Percentiles rank a stretch among this genome's conserved stretches.
These are phyloP conservation scores for Helicoverpa armigera DNA, from an alignment of 1,140 invertebrate genomes.

Conservation along the genomic window DNA sequence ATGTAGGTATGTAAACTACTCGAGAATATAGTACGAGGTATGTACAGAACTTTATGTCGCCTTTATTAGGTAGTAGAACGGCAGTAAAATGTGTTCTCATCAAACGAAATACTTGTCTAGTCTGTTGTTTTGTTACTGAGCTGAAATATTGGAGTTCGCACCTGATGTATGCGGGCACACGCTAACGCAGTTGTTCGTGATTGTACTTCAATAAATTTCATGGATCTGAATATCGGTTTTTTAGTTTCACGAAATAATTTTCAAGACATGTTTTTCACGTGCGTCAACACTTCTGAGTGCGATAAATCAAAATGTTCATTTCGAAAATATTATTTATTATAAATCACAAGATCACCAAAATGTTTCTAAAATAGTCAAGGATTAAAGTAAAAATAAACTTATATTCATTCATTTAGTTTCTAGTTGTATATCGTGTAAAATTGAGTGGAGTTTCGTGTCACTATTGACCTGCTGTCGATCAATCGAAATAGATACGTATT, in stretches of 20 bases:
- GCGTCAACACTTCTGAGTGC: slow-evolving; percentile 10
- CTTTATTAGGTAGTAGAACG: slow-evolving; percentile 73
- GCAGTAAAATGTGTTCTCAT: slow-evolving; percentile 75
- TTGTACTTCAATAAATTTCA: background rate
- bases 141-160: slow-evolving; percentile 23
- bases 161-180: slow-evolving; percentile 16
- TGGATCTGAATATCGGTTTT: background rate
- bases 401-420: slow-evolving; percentile 1
- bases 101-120: slow-evolving; percentile 58
- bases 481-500: slow-evolving; percentile 41
- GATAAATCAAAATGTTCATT: background rate
- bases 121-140: slow-evolving; percentile 47
- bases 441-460: slow-evolving; percentile 57
- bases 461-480: slow-evolving; percentile 50
- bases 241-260: no score
- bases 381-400: background rate
- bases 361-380: background rate
- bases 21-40: slow-evolving; percentile 28
- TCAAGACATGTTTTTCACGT: no score
- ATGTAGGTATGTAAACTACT: background rate
- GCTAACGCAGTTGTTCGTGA: background rate
- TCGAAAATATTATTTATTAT: background rate
- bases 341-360: background rate
- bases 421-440: slow-evolving; percentile 27
- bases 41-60: slow-evolving; percentile 63